Conservation (phyloP, 2,888 invertebrate genomes). For the Salpingus planirostris region DNA sequence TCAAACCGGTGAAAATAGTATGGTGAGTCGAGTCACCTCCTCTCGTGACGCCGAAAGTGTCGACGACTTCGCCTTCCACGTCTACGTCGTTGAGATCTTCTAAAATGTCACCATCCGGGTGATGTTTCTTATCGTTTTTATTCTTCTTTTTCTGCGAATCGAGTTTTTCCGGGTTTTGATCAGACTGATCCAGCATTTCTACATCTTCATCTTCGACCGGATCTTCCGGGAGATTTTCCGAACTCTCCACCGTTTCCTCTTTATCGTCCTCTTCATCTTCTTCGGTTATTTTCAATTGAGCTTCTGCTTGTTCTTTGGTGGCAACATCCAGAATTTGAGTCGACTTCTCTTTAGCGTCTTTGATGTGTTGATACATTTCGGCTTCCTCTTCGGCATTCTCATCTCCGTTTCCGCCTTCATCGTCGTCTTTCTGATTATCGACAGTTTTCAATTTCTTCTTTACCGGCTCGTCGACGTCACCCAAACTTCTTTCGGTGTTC, state of each 20-base stretch:
- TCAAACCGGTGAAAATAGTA: slow-evolving; percentile 45
- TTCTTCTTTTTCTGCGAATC: slow-evolving; percentile 38
- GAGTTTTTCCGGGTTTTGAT: slow-evolving; percentile 44
- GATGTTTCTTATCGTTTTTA: slow-evolving; percentile 42
- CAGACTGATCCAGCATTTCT: slow-evolving; percentile 22
- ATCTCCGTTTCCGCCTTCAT: slow-evolving; percentile 42
- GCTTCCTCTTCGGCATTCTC: slow-evolving; percentile 44
- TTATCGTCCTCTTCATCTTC: slow-evolving; percentile 47
- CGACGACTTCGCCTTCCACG: slow-evolving; percentile 64
- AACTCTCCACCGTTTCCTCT: slow-evolving; percentile 50
- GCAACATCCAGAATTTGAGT: slow-evolving; percentile 68
- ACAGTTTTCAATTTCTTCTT: slow-evolving; percentile 54
- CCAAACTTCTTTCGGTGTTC: slow-evolving; percentile 62
- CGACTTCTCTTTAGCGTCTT: slow-evolving; percentile 65
- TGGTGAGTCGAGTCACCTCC: slow-evolving; percentile 69
- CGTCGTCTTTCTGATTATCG: slow-evolving; percentile 39
- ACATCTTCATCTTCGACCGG: slow-evolving; percentile 31
- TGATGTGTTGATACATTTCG: slow-evolving; percentile 72
- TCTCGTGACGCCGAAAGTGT: slow-evolving; percentile 58
- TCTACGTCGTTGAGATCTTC: slow-evolving; percentile 46
- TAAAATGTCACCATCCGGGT: slow-evolving; percentile 35
- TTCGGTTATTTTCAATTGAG: slow-evolving; percentile 47
- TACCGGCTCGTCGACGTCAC: slow-evolving; percentile 54
- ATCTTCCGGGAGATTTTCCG: slow-evolving; percentile 40
- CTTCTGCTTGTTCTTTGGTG: slow-evolving; percentile 73